Conservation (phyloP, 2,113 vertebrate genomes). For the Romanogobio albipinnatus region DNA sequence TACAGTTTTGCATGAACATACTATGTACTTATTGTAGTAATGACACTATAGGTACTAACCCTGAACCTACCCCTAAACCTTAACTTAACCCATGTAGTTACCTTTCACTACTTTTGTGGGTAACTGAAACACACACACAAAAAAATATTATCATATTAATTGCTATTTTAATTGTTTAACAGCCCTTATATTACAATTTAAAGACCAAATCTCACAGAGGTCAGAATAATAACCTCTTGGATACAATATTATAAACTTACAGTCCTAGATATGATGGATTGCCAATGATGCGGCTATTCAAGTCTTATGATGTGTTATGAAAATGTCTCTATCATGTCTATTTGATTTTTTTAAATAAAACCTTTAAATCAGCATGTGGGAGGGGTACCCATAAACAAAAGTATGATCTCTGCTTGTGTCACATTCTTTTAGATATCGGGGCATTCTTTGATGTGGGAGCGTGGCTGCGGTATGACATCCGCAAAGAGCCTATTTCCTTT, state of each 20-base stretch:
- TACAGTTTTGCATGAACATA: too few species aligned
- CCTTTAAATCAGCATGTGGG: not conserved
- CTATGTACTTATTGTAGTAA: too few species aligned
- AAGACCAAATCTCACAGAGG: not conserved
- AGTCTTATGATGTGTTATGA: not conserved
- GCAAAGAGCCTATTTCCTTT: constrained; percentile 82
- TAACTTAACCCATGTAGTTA: too few species aligned
- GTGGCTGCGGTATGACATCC: constrained; percentile 90
- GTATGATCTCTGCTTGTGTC: not conserved
- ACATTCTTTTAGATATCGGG: constrained; percentile 82
- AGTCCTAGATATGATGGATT: not conserved
- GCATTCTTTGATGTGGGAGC: constrained; percentile 91
- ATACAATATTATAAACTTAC: not conserved
- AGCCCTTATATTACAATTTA: not conserved
- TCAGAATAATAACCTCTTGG: not conserved
- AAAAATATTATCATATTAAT: not conserved
- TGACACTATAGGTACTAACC: too few species aligned
- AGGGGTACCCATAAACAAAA: not conserved
- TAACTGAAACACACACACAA: not conserved
- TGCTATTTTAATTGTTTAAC: not conserved
- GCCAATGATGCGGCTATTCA: not conserved
- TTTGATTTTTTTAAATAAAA: not conserved
- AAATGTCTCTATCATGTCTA: not conserved
- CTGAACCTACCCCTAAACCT: too few species aligned
- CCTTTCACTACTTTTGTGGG: too few species aligned